Conservation (phyloP, 2,888 invertebrate species). For the Limnephilus auricula region DNA sequence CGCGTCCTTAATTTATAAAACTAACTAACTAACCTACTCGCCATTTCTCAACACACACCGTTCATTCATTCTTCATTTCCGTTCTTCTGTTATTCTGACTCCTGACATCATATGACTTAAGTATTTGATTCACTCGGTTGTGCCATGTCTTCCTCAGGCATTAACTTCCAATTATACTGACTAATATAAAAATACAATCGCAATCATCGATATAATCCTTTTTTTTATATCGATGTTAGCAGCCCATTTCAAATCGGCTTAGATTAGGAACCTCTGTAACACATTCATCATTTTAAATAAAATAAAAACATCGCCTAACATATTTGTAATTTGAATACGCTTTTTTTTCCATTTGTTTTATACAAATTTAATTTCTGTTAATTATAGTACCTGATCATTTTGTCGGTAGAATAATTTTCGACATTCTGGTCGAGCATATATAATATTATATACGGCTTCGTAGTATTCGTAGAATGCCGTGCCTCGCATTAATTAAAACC, state of each 20-base stretch:
- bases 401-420: slow-evolving; percentile 4
- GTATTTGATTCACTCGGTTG: too few relatives aligned
- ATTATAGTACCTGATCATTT: not conserved
- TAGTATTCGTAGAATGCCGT: slow-evolving; percentile 30
- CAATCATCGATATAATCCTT: too few relatives aligned
- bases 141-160: too few relatives aligned
- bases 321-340: not conserved
- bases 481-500: slow-evolving; percentile 44
- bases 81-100: too few relatives aligned
- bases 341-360: not conserved
- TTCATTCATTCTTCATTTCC: too few relatives aligned
- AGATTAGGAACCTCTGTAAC: not conserved
- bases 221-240: too few relatives aligned
- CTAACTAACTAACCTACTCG: too few relatives aligned
- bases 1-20: too few relatives aligned
- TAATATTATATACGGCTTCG: not conserved
- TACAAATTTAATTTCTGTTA: not conserved
- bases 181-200: too few relatives aligned
- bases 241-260: not conserved
- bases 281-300: not conserved
- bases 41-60: too few relatives aligned
- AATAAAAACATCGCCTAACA: not conserved
- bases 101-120: too few relatives aligned
- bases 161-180: too few relatives aligned
- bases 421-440: not conserved